Evolutionary conservation across 2,888 invertebrate species (phyloP).

Genomic region (Nephrocerus scutellatus): DNA sequence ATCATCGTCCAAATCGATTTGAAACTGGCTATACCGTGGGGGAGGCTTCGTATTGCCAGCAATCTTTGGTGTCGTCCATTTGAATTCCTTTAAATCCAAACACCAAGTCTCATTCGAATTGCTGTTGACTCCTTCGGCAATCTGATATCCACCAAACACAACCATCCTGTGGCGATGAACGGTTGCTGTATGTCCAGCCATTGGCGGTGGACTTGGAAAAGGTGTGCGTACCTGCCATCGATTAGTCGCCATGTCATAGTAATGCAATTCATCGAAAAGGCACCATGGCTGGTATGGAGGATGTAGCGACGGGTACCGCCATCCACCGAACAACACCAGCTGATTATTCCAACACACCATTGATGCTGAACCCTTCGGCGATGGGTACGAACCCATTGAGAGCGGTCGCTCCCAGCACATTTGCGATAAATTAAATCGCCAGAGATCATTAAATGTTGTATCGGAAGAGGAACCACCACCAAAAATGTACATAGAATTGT

Average conservation of each 20-base stretch:
- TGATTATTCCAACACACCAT: conserved; percentile 80
- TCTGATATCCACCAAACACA: conserved; percentile 67
- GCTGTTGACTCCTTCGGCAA: conserved; percentile 49
- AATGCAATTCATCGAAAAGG: conserved; percentile 86
- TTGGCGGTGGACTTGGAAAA: conserved; percentile 44
- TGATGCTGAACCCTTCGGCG: conserved; percentile 91
- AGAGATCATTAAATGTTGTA: conserved; percentile 94
- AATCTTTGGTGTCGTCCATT: conserved; percentile 72
- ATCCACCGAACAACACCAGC: conserved; percentile 87
- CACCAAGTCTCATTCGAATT: conserved; percentile 83
- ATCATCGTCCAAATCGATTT: conserved; percentile 69
- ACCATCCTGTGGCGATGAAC: conserved; percentile 77
- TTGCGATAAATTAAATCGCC: conserved; percentile 83
- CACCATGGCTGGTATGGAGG: conserved; percentile 79
- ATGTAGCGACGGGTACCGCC: conserved; percentile 85
- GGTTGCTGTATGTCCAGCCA: conserved; percentile 89
- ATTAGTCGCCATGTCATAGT: conserved; percentile 73
- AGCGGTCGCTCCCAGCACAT: conserved; percentile 78
- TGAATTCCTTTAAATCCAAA: conserved; percentile 66
- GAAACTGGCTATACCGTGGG: conserved; percentile 91
- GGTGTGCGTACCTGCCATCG: conserved; percentile 57
- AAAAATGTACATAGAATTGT: conserved; percentile 88
- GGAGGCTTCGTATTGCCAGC: conserved; percentile 58
- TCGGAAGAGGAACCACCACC: conserved; percentile 91
- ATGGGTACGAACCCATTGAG: conserved; percentile 74